Evolutionary conservation across 1,140 invertebrate species (phyloP).

Genomic region (Drusus annulatus): DNA sequence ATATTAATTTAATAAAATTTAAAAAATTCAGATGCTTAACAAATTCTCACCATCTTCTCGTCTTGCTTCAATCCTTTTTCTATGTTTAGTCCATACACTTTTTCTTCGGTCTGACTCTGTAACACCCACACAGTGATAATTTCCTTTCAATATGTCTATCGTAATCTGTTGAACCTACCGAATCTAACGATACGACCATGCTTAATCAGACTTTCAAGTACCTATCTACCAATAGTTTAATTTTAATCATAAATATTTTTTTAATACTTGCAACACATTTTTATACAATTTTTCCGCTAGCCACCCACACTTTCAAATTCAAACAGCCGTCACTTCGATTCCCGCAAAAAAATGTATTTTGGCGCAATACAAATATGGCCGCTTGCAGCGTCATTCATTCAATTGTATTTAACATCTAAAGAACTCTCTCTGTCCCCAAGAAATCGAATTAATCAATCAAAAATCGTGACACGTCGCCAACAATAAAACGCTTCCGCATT

Average conservation of each 20-base stretch:
- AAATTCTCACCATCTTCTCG: no score
- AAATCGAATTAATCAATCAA: constrained; percentile 41
- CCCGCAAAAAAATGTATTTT: constrained; percentile 32
- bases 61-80: no score
- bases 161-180: no score
- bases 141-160: no score
- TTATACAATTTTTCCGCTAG: not conserved
- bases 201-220: no score
- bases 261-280: not conserved
- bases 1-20: no score
- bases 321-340: not conserved
- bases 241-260: not conserved
- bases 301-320: constrained; percentile 6
- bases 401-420: constrained; percentile 44
- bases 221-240: no score
- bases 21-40: no score
- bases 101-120: no score
- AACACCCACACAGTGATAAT: no score
- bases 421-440: constrained; percentile 28
- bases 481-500: constrained; percentile 35
- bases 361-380: constrained; percentile 42
- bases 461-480: constrained; percentile 13
- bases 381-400: constrained; percentile 29
- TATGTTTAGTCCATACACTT: no score
- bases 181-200: no score